Conservation (phyloP, 2,888 invertebrate genomes). For the Balanococcus diminutus region DNA sequence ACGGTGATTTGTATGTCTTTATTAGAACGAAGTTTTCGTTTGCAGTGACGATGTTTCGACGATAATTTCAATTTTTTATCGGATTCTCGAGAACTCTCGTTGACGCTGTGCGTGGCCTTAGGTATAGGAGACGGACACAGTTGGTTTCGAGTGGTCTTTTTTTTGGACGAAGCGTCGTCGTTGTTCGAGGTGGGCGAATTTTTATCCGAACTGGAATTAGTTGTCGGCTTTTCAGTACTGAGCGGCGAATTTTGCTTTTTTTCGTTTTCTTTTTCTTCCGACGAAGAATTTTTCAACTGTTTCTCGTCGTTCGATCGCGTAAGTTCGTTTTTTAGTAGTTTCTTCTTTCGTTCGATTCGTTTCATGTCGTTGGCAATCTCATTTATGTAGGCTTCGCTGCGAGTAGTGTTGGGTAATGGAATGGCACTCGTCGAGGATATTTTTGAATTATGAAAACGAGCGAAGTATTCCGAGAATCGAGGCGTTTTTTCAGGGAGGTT, state of each 20-base stretch:
- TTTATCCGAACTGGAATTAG: neutral
- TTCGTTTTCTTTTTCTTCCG: neutral
- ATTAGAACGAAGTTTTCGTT: neutral
- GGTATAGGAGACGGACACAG: conserved; percentile 26
- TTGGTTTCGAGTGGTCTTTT: neutral
- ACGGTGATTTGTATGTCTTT: neutral
- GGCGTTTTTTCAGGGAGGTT: neutral
- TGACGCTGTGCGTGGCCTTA: neutral
- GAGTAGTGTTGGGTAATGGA: neutral
- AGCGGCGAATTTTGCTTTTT: neutral
- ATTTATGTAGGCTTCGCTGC: neutral
- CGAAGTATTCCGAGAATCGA: conserved; percentile 38
- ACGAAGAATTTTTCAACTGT: neutral
- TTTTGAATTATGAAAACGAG: neutral
- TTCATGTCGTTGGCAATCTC: neutral
- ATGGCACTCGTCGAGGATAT: neutral
- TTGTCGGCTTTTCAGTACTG: neutral
- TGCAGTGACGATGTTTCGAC: neutral
- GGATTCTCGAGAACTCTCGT: neutral
- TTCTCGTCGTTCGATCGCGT: neutral
- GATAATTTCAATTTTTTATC: neutral
- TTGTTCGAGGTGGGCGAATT: neutral
- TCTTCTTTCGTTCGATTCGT: conserved; percentile 2
- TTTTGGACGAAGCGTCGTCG: neutral
- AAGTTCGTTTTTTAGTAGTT: conserved; percentile 3